Percentiles rank a stretch among this genome's conserved stretches.
Conservation (phyloP, 2,888 invertebrate genomes). For the Standfussiana lucernea region DNA sequence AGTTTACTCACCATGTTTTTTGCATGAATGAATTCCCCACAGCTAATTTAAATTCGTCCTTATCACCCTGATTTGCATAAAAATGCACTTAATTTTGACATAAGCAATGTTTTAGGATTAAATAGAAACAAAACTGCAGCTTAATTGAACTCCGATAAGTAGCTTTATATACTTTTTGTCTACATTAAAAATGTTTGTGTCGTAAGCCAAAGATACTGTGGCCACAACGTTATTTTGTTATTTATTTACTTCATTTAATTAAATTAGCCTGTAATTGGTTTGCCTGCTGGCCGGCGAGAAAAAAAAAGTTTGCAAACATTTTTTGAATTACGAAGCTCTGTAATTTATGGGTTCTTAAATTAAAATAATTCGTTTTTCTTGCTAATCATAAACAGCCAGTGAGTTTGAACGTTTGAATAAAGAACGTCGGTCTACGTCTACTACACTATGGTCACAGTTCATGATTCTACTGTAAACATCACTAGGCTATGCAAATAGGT, state of each 20-base stretch:
- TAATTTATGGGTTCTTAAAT: constrained; percentile 54
- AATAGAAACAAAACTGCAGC: constrained; percentile 61
- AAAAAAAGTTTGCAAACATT: constrained; percentile 43
- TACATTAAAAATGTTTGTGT: constrained; percentile 54
- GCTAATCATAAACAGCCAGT: constrained; percentile 40
- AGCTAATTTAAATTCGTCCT: constrained; percentile 60
- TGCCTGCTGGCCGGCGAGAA: constrained; percentile 29
- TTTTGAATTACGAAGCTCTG: constrained; percentile 58
- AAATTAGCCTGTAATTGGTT: constrained; percentile 60
- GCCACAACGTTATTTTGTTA: constrained; percentile 36
- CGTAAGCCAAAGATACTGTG: constrained; percentile 41
- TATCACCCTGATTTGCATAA: constrained; percentile 66
- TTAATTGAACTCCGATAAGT: constrained; percentile 64
- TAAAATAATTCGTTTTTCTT: constrained; percentile 55
- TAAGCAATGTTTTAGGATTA: constrained; percentile 67
- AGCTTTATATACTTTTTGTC: constrained; percentile 41
- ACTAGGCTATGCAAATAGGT: constrained; percentile 16
- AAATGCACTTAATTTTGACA: constrained; percentile 66
- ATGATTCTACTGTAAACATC: constrained; percentile 28
- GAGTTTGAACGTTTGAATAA: constrained; percentile 37
- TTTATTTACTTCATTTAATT: constrained; percentile 57
- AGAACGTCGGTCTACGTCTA: constrained; percentile 22
- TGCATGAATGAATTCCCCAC: constrained; percentile 62
- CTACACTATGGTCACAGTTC: constrained; percentile 23
- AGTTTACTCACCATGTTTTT: constrained; percentile 40